Base-by-base conservation (phyloP, 2,888 invertebrate species). In the Tromatobia lineatoria region DNA sequence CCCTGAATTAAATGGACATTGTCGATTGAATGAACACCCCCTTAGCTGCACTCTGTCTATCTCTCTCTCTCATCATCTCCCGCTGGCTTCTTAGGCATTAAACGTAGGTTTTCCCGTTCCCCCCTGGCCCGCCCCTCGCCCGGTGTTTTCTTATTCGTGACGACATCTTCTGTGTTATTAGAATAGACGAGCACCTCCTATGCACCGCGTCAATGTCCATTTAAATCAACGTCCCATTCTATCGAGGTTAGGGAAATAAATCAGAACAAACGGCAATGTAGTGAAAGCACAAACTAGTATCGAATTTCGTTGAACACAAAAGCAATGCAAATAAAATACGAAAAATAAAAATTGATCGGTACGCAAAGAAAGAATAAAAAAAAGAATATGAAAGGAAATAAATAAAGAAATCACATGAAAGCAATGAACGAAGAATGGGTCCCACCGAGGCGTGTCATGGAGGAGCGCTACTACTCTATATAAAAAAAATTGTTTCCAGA, bases 401-500 rank as follows among this genome's bases (percentile, higher is more conserved):
- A 1, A 59, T 70, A 54, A 45, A 54, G 34, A 79, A 66, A 54
- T 13, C 67, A 73, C 20, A 67, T 69, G 42, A 85, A 61, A 75
- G 25, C 20, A 34, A 45, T 29, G 18, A 78, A 52, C 42, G 76
- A 80, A 82, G 87, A 87, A 85, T 86, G 87, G 85, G 87, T 81
- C 85, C 57, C 78, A 75, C 76, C 73, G 54, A 47, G 64, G 47
- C 71, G 64, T 64, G 54, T 61, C 61, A 70, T 75, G 34, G 73
- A 80, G 25, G 64, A 50, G 87, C 88, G 87, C 86, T 87, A 87
- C 87, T 87, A 90, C 89, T 92, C 86, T 81, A 91, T 90, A 91
- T 90, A 89, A 89, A 92, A 90, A 92, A 91, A 90, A 93, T 94
- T 94, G 92, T 94, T 94, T 94, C 88, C 94, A 94, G 94, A 93